Conservation (phyloP, 2,888 invertebrate genomes). For the Tortricodes alternella region DNA sequence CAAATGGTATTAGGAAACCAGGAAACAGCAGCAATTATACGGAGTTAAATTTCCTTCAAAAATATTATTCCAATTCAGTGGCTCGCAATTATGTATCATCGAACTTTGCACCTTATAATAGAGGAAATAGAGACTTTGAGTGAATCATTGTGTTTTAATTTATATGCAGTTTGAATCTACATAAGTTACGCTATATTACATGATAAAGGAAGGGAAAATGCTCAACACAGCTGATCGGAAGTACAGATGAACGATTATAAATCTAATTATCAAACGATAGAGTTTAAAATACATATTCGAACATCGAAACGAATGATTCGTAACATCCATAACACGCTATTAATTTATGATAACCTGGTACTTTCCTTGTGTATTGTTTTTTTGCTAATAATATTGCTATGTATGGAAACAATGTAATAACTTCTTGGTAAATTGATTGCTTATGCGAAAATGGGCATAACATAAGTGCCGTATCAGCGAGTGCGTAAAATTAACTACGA, state of each 20-base stretch:
- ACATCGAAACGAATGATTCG: conserved; percentile 39
- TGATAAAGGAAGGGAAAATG: conserved; percentile 26
- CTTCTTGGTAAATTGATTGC: not conserved
- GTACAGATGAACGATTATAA: conserved; percentile 1
- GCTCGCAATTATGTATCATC: not conserved
- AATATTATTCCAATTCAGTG: conserved; percentile 6
- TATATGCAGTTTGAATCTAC: conserved; percentile 4
- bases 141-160: not conserved
- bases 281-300: not conserved
- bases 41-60: conserved; percentile 19
- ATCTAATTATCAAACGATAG: not conserved
- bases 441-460: conserved; percentile 16
- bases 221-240: conserved; percentile 10
- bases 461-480: not conserved
- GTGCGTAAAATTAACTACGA: not conserved
- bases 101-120: not conserved
- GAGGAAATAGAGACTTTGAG: not conserved
- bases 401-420: conserved; percentile 8
- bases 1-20: conserved; percentile 48
- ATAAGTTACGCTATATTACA: conserved; percentile 28
- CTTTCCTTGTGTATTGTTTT: conserved; percentile 36
- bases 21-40: conserved; percentile 46
- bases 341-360: conserved; percentile 45
- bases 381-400: conserved; percentile 33
- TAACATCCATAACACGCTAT: conserved; percentile 32